These are phyloP conservation scores for Dolichallabes microphthalmus DNA, from an alignment of 2,113 vertebrate genomes.

Conservation along the genomic window DNA sequence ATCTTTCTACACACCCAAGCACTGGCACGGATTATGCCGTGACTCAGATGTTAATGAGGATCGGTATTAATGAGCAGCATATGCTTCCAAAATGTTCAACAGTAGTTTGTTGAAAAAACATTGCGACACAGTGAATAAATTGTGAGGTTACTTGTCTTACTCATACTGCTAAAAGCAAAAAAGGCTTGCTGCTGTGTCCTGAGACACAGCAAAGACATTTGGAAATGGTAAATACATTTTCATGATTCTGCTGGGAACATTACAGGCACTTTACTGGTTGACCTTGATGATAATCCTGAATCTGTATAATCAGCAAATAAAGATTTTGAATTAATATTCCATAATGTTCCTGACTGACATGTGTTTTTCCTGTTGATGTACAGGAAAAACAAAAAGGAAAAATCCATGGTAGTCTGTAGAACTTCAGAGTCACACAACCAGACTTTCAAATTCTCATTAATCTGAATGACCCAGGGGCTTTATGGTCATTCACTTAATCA, in stretches of 20 bases:
- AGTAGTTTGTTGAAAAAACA: conserved; percentile 10
- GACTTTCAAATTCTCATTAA: not conserved
- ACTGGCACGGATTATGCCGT: not conserved
- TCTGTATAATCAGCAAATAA: not conserved
- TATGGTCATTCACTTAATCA: not conserved
- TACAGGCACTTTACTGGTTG: not conserved
- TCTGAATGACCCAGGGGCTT: not conserved
- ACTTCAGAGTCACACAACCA: not conserved
- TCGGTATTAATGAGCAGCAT: not conserved
- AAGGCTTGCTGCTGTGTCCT: not conserved
- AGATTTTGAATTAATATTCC: too few species aligned
- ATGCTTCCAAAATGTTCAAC: conserved; percentile 5
- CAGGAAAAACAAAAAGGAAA: too few species aligned
- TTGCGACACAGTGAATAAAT: conserved; percentile 22
- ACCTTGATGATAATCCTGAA: not conserved
- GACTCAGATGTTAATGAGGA: not conserved
- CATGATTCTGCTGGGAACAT: conserved; percentile 9
- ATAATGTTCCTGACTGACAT: not conserved
- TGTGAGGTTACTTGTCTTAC: not conserved
- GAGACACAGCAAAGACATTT: not conserved
- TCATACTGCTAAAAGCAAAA: conserved; percentile 18
- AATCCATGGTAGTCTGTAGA: not conserved
- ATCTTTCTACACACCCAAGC: not conserved
- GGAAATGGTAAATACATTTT: not conserved
- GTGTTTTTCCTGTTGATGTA: not conserved